Percentiles rank a stretch among this genome's conserved stretches.
These are phyloP conservation scores for Caloenas nicobarica DNA, from an alignment of 2,113 vertebrate genomes.

Conservation along the genomic window DNA sequence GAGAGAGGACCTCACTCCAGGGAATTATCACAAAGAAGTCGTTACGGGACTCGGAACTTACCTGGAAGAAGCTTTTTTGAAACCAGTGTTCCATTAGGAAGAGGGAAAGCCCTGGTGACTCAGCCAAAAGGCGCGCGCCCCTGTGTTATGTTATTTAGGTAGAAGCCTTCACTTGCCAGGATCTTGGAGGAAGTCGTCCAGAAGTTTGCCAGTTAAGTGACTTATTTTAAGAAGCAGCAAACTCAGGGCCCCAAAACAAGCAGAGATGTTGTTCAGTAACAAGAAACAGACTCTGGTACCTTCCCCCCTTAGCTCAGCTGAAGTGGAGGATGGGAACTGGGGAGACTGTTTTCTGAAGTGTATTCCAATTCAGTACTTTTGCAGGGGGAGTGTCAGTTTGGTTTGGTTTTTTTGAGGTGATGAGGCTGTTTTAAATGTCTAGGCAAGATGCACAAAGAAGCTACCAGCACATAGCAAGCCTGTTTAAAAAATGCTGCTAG, in stretches of 20 bases:
- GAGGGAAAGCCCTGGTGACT: slow-evolving; percentile 85
- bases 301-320: slow-evolving; percentile 72
- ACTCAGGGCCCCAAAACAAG: slow-evolving; percentile 84
- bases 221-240: slow-evolving; percentile 78
- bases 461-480: slow-evolving; percentile 83
- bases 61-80: slow-evolving; percentile 82
- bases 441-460: slow-evolving; percentile 86
- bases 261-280: slow-evolving; percentile 82
- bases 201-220: slow-evolving; percentile 81
- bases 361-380: slow-evolving; percentile 78
- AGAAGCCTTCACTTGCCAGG: slow-evolving; percentile 86
- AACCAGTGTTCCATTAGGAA: slow-evolving; percentile 82
- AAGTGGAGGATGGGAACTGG: slow-evolving; percentile 59
- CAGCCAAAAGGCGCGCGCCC: slow-evolving; percentile 83
- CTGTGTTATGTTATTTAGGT: slow-evolving; percentile 81
- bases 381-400: not conserved
- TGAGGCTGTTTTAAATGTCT: slow-evolving; percentile 78
- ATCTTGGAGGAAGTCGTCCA: slow-evolving; percentile 85
- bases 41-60: slow-evolving; percentile 80
- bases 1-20: slow-evolving; percentile 72
- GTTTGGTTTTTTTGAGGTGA: not conserved
- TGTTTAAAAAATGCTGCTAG: slow-evolving; percentile 79
- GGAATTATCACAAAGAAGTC: slow-evolving; percentile 67
- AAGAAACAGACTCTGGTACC: slow-evolving; percentile 85
- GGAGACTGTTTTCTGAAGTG: slow-evolving; percentile 75